Percentiles rank a stretch among this genome's conserved stretches.
Evolutionary conservation across 2,797 vertebrate genomes (phyloP).

Genomic region (Anabas testudineus): DNA sequence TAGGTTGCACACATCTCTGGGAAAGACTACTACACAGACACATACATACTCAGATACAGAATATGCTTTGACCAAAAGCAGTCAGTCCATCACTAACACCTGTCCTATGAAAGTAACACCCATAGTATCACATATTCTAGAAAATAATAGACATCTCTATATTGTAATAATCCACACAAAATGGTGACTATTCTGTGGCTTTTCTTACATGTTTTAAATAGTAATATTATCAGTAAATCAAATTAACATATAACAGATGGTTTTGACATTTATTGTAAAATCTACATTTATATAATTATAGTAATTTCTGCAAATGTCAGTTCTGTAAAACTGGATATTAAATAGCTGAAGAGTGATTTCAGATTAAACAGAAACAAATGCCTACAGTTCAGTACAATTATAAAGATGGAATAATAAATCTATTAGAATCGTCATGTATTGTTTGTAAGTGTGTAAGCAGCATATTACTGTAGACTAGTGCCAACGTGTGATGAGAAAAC

Average conservation of each 20-base stretch:
- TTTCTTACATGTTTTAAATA: not conserved
- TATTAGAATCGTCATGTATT: no score
- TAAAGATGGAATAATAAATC: no score
- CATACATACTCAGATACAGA: not conserved
- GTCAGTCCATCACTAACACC: not conserved
- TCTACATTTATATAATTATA: not conserved
- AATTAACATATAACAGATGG: no score
- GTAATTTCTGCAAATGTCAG: not conserved
- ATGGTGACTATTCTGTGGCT: not conserved
- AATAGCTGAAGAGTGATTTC: no score
- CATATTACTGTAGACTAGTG: not conserved
- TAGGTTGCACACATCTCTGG: conserved; percentile 17
- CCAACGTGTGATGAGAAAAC: not conserved
- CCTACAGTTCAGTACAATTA: no score
- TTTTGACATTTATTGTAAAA: not conserved
- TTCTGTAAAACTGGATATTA: not conserved
- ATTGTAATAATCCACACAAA: not conserved
- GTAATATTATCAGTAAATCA: not conserved
- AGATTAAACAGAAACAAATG: no score
- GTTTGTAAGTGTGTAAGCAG: no score
- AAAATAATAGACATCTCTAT: not conserved
- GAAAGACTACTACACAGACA: conserved; percentile 4
- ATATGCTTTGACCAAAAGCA: not conserved
- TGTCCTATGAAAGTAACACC: no score
- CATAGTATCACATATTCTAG: no score